Evolutionary conservation across 2,888 invertebrate genomes (phyloP).

Genomic region (Nymphalis polychloros): DNA sequence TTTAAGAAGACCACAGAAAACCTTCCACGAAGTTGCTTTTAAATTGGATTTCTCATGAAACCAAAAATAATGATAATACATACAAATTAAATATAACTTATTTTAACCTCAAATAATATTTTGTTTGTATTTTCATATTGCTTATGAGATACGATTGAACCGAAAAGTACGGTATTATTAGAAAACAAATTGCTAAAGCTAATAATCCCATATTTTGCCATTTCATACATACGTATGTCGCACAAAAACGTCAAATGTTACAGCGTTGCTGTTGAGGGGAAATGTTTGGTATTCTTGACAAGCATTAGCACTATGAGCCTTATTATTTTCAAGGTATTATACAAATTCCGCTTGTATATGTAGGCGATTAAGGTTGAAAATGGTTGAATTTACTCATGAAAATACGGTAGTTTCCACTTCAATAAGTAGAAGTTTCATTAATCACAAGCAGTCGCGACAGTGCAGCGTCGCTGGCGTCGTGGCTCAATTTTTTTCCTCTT

Average conservation of each 20-base stretch:
- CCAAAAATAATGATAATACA: too few species aligned
- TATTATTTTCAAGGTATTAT: conserved; percentile 11
- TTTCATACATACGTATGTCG: conserved; percentile 72
- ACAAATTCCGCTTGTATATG: conserved; percentile 32
- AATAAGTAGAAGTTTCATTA: conserved; percentile 76
- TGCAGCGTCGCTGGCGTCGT: conserved; percentile 75
- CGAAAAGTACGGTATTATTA: conserved; percentile 30
- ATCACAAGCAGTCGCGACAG: conserved; percentile 80
- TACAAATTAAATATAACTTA: too few species aligned
- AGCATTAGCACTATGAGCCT: conserved; percentile 22
- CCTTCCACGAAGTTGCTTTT: too few species aligned
- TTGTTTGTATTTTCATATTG: too few species aligned
- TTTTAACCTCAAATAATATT: too few species aligned
- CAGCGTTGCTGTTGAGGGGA: conserved; percentile 77
- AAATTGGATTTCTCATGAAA: too few species aligned
- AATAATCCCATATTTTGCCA: conserved; percentile 73
- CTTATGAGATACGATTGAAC: too few species aligned
- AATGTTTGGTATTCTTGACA: conserved; percentile 76
- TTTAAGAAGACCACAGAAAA: too few species aligned
- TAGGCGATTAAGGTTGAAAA: conserved; percentile 33
- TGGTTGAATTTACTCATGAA: conserved; percentile 13
- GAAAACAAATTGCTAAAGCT: conserved; percentile 44
- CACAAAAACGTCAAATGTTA: conserved; percentile 81
- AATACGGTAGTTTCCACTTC: conserved; percentile 62
- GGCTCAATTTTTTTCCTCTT: conserved; percentile 77